Base-by-base conservation (phyloP, 2,888 invertebrate genomes). In the Leptopterna dolabrata region DNA sequence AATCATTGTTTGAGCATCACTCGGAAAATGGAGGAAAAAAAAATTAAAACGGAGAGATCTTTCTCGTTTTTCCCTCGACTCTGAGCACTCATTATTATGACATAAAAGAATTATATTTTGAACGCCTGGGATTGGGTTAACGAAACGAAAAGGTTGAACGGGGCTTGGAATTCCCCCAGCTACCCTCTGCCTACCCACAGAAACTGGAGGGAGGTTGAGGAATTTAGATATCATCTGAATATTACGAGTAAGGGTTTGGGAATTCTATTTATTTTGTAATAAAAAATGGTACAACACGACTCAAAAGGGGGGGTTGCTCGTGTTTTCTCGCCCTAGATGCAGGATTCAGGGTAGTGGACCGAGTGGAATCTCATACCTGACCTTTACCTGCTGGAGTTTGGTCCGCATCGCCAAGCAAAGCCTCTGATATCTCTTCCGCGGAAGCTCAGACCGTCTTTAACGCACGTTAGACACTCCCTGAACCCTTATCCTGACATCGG, bases 1-100 rank as follows among this genome's bases (percentile, higher is more conserved):
- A 63, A 63, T 63, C 63, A 63, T 63, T 27, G 63, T 63, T 63
- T 24, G 63, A 63, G 63, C 63, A 63, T 63, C 63, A 63, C 63
- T 63, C 24, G 63, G 63, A 27, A 63, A 63, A 63, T 24, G 6
- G 63, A 63, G 63, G n/a, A n/a, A n/a, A n/a, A 63, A 63, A 63
- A 27, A 19, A 63, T 63, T 63, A 63, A 63, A 63, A 63, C 24
- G 6, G 63, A 63, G 27, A 24, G 63, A 7, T 63, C 9, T 27
- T 13, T 63, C 63, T 63, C 24, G n/a, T 24, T 63, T 63, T 63
- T 63, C 24, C 9, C 7, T 63, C 27, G 0, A 6, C 63, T 63
- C 63, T 4, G 24, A 24, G 7, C 63, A 63, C 9, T 27, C 63
- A 63, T 63, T 63, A 63, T 63, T 63, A 63, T 19, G 63, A 24